phyloP scores from a whole-genome alignment of 2,888 invertebrate species.

The Pyralis farinalis region DNA sequence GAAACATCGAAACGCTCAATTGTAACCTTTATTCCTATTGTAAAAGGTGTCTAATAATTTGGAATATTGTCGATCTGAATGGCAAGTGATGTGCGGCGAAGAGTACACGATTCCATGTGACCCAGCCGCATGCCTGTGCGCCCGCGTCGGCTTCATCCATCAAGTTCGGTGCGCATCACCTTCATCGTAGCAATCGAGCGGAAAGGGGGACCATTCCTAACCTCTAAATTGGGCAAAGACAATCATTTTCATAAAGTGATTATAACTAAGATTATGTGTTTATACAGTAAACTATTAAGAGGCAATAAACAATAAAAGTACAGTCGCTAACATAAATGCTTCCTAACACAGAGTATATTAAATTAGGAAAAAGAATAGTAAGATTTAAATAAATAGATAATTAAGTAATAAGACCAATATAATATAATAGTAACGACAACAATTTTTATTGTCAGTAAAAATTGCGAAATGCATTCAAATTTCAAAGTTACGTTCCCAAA shows the following conservation, averaged over 20 bases:
- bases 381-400: constrained; percentile 4
- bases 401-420: constrained; percentile 7
- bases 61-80: constrained; percentile 13
- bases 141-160: constrained; percentile 71
- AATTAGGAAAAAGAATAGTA: constrained; percentile 1
- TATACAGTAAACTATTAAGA: constrained; percentile 7
- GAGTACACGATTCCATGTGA: constrained; percentile 58
- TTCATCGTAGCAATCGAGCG: constrained; percentile 69
- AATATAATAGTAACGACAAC: too few relatives aligned
- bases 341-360: constrained; percentile 1
- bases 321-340: background rate
- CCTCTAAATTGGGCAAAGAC: constrained; percentile 47
- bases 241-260: constrained; percentile 13
- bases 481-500: constrained; percentile 36
- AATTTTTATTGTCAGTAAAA: constrained; percentile 4
- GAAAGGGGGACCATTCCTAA: constrained; percentile 56
- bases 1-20: constrained; percentile 15
- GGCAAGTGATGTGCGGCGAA: constrained; percentile 39
- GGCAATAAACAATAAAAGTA: constrained; percentile 2
- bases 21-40: constrained; percentile 30
- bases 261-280: too few relatives aligned
- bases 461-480: constrained; percentile 12
- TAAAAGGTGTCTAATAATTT: constrained; percentile 21
- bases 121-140: constrained; percentile 61
- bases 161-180: constrained; percentile 73